These are phyloP conservation scores for Phenganax stokvisi DNA, from an alignment of 92 coral and sea anemone genomes.

Conservation along the genomic window DNA sequence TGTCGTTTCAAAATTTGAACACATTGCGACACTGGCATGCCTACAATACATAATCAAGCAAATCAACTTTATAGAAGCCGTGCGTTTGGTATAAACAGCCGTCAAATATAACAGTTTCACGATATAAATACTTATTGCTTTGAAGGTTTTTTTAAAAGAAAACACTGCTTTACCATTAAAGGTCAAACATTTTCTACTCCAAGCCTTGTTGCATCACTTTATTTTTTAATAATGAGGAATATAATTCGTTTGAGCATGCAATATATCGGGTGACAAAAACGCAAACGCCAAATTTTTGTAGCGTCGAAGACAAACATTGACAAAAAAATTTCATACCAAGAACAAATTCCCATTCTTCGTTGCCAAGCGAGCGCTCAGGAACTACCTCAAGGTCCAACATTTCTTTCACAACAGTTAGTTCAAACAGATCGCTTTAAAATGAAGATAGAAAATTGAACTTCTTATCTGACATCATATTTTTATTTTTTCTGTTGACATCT, in stretches of 20 bases:
- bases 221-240: too few relatives aligned
- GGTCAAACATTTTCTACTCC: too few relatives aligned
- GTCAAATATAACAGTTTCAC: too few relatives aligned
- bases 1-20: slow-evolving; percentile 93
- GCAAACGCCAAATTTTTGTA: neutral
- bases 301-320: neutral
- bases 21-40: slow-evolving; percentile 97
- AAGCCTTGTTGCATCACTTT: too few relatives aligned
- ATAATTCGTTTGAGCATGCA: neutral
- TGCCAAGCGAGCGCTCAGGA: slow-evolving; percentile 96
- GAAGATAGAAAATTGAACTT: too few relatives aligned
- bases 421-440: too few relatives aligned
- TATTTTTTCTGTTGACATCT: slow-evolving; percentile 27
- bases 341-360: slow-evolving; percentile 97
- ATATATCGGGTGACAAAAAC: slow-evolving; percentile 4
- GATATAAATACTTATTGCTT: too few relatives aligned
- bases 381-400: slow-evolving; percentile 98
- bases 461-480: slow-evolving; percentile 31
- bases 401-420: neutral
- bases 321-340: slow-evolving; percentile 58
- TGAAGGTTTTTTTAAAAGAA: too few relatives aligned
- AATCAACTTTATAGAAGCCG: neutral
- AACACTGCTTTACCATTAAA: too few relatives aligned
- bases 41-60: slow-evolving; percentile 27
- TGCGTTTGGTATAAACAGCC: too few relatives aligned